These are phyloP conservation scores for Chaenogobius annularis DNA, from an alignment of 2,113 vertebrate genomes.

Conservation along the genomic window DNA sequence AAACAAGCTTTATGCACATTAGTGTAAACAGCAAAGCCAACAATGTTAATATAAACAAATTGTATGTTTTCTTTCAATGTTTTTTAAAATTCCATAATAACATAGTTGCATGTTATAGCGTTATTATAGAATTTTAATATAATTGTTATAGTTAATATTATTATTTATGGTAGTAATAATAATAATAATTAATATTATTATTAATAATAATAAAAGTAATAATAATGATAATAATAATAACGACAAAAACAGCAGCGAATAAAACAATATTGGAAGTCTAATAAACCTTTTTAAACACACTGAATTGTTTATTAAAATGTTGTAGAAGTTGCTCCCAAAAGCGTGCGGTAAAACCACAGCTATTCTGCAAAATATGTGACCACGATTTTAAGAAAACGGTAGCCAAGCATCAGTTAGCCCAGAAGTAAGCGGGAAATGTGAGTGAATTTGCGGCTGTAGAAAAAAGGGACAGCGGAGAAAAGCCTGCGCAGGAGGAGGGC, in stretches of 20 bases:
- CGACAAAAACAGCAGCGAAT: neutral
- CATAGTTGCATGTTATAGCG: too few relatives aligned
- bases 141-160: too few relatives aligned
- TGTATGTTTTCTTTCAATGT: too few relatives aligned
- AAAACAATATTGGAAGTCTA: neutral
- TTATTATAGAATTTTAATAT: neutral
- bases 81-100: too few relatives aligned
- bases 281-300: neutral
- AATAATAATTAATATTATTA: neutral
- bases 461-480: neutral
- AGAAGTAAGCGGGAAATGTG: constrained; percentile 79
- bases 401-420: constrained; percentile 79
- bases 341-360: constrained; percentile 62
- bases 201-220: neutral
- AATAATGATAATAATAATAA: neutral
- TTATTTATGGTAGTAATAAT: too few relatives aligned
- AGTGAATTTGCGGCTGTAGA: constrained; percentile 51
- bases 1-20: constrained; percentile 51
- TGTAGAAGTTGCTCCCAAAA: neutral
- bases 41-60: neutral
- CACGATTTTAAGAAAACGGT: constrained; percentile 61
- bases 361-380: constrained; percentile 70
- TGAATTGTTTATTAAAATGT: neutral
- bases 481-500: constrained; percentile 25
- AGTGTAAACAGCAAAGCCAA: neutral